Conservation (phyloP, 2,888 invertebrate genomes). For the Linyphia triangularis region DNA sequence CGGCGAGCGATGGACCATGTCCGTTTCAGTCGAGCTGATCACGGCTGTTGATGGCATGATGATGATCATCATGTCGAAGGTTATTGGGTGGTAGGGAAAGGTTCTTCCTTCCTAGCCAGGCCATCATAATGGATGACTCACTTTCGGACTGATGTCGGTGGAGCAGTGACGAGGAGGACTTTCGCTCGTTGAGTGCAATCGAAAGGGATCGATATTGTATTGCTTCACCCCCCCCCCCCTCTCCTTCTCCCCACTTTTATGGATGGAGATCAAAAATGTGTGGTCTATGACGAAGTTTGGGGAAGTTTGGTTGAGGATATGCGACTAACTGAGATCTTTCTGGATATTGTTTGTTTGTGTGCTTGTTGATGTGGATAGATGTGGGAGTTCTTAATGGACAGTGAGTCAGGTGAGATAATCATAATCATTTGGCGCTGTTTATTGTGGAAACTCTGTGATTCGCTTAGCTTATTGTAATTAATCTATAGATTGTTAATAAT, state of each 20-base stretch:
- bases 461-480: too few species aligned
- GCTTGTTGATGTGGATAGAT: neutral
- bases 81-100: constrained; percentile 70
- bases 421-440: too few species aligned
- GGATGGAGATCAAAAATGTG: neutral
- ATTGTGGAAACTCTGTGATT: too few species aligned
- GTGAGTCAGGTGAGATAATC: too few species aligned
- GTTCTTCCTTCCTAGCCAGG: neutral
- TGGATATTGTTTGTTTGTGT: neutral
- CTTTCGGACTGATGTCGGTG: neutral
- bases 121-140: neutral
- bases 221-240: neutral
- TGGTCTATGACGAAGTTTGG: neutral
- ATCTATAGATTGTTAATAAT: too few species aligned
- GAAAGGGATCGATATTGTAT: neutral
- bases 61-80: constrained; percentile 64
- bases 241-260: neutral
- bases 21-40: constrained; percentile 62
- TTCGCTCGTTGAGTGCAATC: neutral
- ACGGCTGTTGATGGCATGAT: too few species aligned
- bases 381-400: neutral
- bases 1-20: constrained; percentile 67
- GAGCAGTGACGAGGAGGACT: neutral
- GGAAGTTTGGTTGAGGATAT: constrained; percentile 13
- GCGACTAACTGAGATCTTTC: neutral